Percentiles rank a stretch among this genome's conserved stretches.
phyloP scores from a whole-genome alignment of 2,797 vertebrate genomes.

The Trachops cirrhosus region DNA sequence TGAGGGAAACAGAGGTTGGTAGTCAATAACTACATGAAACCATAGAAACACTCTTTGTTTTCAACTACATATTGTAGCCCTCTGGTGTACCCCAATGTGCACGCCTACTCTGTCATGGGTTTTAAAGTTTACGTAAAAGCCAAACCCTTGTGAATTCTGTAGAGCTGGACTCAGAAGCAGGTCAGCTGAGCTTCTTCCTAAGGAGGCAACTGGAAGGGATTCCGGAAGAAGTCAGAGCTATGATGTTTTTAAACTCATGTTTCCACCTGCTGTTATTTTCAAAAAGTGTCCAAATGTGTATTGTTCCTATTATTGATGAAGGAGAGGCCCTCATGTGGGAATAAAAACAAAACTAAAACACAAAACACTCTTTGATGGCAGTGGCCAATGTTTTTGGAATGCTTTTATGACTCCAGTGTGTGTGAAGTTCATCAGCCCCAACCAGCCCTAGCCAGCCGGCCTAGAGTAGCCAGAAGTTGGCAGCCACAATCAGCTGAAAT shows the following conservation, averaged over 20 bases:
- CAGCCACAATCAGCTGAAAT: neutral
- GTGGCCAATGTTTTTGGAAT: neutral
- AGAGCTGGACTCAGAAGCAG: neutral
- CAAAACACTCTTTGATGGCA: neutral
- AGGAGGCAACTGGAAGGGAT: neutral
- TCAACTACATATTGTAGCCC: neutral
- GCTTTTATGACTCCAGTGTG: neutral
- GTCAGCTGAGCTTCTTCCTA: neutral
- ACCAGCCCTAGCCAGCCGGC: neutral
- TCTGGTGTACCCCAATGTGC: neutral
- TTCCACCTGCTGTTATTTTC: neutral
- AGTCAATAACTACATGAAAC: neutral
- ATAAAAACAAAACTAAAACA: neutral
- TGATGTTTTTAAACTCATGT: neutral
- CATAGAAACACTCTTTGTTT: neutral
- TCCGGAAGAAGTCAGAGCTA: neutral
- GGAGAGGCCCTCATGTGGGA: neutral
- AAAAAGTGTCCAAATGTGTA: neutral
- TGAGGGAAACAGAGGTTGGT: neutral
- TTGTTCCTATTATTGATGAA: conserved; percentile 13
- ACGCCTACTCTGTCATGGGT: neutral
- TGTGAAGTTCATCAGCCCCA: neutral
- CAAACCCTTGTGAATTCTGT: neutral
- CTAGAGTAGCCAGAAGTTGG: neutral
- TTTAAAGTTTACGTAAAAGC: conserved; percentile 29